Percentiles rank a stretch among this genome's conserved stretches.
Evolutionary conservation across 2,797 vertebrate genomes (phyloP).

Genomic region (Falco concolor): DNA sequence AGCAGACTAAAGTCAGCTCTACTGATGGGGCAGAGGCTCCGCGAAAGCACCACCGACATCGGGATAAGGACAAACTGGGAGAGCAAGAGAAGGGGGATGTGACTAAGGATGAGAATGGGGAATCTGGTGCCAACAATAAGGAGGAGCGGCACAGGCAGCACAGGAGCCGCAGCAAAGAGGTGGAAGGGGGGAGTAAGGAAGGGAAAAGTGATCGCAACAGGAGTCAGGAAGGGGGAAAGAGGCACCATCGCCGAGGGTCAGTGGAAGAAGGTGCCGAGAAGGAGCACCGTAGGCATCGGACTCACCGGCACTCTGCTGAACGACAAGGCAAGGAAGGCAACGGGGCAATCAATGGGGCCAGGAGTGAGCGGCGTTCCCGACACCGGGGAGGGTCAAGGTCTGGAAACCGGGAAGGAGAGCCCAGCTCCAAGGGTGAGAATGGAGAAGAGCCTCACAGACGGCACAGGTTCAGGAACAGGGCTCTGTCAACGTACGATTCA

Average conservation of each 20-base stretch:
- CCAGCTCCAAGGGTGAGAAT: conserved; percentile 52
- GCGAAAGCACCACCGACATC: conserved; percentile 78
- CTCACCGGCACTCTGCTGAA: conserved; percentile 70
- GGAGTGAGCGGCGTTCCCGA: conserved; percentile 76
- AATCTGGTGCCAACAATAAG: conserved; percentile 44
- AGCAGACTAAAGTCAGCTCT: conserved; percentile 18
- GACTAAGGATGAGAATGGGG: conserved; percentile 69
- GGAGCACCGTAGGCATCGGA: conserved; percentile 73
- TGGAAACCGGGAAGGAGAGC: conserved; percentile 75
- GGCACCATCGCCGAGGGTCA: conserved; percentile 74
- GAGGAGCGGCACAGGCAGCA: conserved; percentile 79
- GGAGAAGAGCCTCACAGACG: conserved; percentile 78
- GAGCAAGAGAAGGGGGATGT: conserved; percentile 68
- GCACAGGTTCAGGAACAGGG: conserved; percentile 78
- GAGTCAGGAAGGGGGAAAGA: conserved; percentile 74
- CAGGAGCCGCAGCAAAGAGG: conserved; percentile 85
- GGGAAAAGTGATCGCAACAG: conserved; percentile 72
- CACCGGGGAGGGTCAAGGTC: conserved; percentile 80
- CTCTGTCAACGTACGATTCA: conserved; percentile 68
- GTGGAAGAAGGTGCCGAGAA: conserved; percentile 75
- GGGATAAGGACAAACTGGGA: conserved; percentile 64
- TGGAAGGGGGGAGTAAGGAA: conserved; percentile 71
- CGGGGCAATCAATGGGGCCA: conserved; percentile 69
- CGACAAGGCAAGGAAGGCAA: conserved; percentile 80
- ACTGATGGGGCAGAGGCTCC: conserved; percentile 57